A percentile compares a stretch with the other conserved stretches of the same genome.
phyloP scores from a whole-genome alignment of 2,113 vertebrate genomes.

The Delphinapterus leucas region DNA sequence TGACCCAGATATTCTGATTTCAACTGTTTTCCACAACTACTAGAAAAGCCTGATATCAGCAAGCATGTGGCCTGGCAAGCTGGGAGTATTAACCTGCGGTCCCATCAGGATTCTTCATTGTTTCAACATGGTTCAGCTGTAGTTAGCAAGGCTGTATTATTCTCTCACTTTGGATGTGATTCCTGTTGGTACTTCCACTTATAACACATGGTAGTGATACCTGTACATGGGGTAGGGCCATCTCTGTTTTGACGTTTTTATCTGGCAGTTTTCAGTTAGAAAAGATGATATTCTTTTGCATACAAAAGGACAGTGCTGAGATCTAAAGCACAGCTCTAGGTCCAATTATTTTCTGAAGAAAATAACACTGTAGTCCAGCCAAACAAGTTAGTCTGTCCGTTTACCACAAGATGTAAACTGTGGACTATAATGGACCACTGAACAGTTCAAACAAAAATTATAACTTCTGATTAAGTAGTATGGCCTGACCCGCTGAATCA shows the following conservation, averaged over 20 bases:
- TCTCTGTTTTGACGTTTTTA: neutral
- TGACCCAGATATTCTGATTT: constrained; percentile 58
- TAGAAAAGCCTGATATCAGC: constrained; percentile 67
- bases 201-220: neutral
- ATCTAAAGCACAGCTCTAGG: neutral
- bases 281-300: neutral
- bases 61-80: constrained; percentile 62
- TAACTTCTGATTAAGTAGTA: constrained; percentile 49
- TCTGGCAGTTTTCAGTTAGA: neutral
- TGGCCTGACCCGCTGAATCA: constrained; percentile 21
- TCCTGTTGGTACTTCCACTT: neutral
- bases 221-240: neutral
- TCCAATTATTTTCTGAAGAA: constrained; percentile 35
- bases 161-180: neutral
- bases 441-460: constrained; percentile 69
- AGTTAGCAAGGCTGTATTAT: neutral
- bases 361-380: constrained; percentile 34
- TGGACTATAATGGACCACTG: constrained; percentile 11
- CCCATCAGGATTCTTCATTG: constrained; percentile 27
- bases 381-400: constrained; percentile 23
- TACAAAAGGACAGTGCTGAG: neutral
- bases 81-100: constrained; percentile 42
- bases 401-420: constrained; percentile 45
- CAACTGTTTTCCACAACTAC: constrained; percentile 54
- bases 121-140: neutral